Base-by-base conservation (phyloP, 1,140 invertebrate species). In the Orchesella cincta region DNA sequence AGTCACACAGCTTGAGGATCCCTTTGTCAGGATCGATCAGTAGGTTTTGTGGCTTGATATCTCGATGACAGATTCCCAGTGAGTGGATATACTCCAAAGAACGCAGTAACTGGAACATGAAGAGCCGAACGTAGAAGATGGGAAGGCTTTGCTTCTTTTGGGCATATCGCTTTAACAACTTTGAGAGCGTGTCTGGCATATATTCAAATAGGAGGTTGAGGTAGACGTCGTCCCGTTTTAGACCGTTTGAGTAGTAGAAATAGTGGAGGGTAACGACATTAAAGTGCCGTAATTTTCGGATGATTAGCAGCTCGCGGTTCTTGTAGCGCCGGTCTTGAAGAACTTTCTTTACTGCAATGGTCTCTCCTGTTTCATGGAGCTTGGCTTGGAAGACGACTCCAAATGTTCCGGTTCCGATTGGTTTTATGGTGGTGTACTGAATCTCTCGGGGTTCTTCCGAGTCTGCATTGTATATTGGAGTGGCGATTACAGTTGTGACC, bases 31-130 rank as follows among this genome's bases (percentile, higher is more conserved):
- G 88, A 83, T 91, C 89, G n/a, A 91, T 82, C 57, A 91, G 85
- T 36, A 91, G 84, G 84, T 67, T 67, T 67, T 67, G 62, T 8
- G 62, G 62, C 62, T 67, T 67, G 23, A 67, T 67, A 31, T 67
- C 62, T 67, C 62, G 26, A n/a, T 67, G 62, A 67, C 62, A 67
- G 23, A 67, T 67, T 67, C 62, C 62, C 62, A 67, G n/a, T 5
- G 62, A 67, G 62, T 67, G 62, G 5, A 67, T 8, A 33, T 67
- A 67, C n/a, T 91, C 89, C 77, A 91, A 84, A 82, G 88, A 88
- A 46, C 90, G 87, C 83, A 91, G 90, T 82, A 91, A 84, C 84
- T 91, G 89, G 84, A 90, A 90, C 89, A 90, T 90, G 83, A 90
- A 90, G 36, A 90, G 81, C 84, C 87, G 81, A 51, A 84, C 80